Evolutionary conservation across 2,797 vertebrate species (phyloP).

Genomic region (Gymnoscopelus microlampas): DNA sequence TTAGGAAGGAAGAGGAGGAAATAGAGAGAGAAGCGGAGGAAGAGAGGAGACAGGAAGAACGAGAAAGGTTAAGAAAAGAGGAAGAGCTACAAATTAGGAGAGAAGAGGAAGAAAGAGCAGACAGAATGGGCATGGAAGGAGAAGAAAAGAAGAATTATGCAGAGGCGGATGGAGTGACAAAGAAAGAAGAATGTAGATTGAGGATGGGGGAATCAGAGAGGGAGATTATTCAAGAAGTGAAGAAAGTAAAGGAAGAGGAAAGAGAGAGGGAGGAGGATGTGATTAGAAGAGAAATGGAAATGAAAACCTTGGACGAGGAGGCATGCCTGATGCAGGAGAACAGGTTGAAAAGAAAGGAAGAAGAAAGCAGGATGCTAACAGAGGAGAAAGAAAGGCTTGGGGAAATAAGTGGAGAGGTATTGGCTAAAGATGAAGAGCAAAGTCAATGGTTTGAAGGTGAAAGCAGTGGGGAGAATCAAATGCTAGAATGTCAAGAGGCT

Average conservation of each 20-base stretch:
- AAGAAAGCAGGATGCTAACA: slow-evolving; percentile 59
- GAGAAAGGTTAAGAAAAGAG: slow-evolving; percentile 28
- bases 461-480: background rate
- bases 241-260: slow-evolving; percentile 13
- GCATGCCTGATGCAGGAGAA: background rate
- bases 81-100: background rate
- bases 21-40: background rate
- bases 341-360: background rate
- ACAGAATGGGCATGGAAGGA: background rate
- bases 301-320: slow-evolving; percentile 36
- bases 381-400: slow-evolving; percentile 55
- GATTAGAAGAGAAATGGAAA: slow-evolving; percentile 59
- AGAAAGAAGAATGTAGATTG: background rate
- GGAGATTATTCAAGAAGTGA: slow-evolving; percentile 14
- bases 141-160: background rate
- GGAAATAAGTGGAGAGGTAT: slow-evolving; percentile 39
- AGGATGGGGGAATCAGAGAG: slow-evolving; percentile 1
- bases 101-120: background rate
- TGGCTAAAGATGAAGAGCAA: slow-evolving; percentile 8
- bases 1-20: slow-evolving; percentile 12
- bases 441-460: background rate
- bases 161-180: background rate
- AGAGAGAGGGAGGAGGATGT: slow-evolving; percentile 7
- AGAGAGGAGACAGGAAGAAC: slow-evolving; percentile 13
- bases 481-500: background rate